Evolutionary conservation across 2,888 invertebrate genomes (phyloP), one percentile per base, ranked within the genome.

Genomic region (Dicycla oo): DNA sequence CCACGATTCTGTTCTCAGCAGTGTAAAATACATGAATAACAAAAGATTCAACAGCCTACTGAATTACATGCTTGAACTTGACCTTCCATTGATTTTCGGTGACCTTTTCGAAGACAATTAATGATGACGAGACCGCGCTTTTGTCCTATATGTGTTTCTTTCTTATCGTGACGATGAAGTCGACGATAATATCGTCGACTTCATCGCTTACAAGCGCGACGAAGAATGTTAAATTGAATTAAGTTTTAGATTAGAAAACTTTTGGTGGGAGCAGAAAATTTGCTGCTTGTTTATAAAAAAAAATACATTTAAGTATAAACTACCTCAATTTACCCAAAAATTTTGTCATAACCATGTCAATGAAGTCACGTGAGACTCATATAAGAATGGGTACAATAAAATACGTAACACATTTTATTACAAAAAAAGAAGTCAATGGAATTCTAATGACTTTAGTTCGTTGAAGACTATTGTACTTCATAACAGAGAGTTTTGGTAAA

Each of bases 41-140:
- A 61, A 61, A 61, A 64, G 13, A 65, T 34, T 49, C 43, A 67
- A 38, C 23, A 57, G n/a, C 47, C 51, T 43, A 43, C 20, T 66
- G 45, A 65, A 61, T 54, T 45, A 51, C 43, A 47, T 26, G 30
- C 63, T 69, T 72, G 62, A 72, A 66, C 68, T 77, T 80, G 82
- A 56, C 62, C 57, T 60, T 51, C 26, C 68, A 77, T 80, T 81
- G 71, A 63, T 77, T 81, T 69, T 38, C 62, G 58, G 45, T 81
- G 62, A 81, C 78, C 82, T 81, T 80, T 47, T 10, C n/a, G 45
- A 61, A 69, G 78, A 72, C 78, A 71, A 80, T 65, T 75, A 80
- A 69, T 75, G 62, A 75, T 68, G 53, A 75, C 75, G 64, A 69
- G n/a, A 23, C 56, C 45, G n/a, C 64, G 43, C 34, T 80, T 69